phyloP scores from a whole-genome alignment of 2,888 invertebrate species.

The Nephrotoma guestfalica region DNA sequence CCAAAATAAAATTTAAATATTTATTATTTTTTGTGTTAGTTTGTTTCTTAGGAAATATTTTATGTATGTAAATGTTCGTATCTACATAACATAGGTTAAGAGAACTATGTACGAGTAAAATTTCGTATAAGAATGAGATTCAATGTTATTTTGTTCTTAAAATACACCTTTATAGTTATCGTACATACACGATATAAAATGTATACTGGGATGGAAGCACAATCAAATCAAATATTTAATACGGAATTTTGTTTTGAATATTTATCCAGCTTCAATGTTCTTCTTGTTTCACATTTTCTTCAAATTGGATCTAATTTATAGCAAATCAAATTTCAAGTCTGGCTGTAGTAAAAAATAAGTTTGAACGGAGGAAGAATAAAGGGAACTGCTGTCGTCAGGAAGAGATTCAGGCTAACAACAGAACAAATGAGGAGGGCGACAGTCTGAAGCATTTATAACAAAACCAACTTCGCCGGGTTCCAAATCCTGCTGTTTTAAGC shows the following conservation, averaged over 20 bases:
- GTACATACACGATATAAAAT: not conserved
- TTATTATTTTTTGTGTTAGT: not conserved
- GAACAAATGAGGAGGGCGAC: too few species aligned
- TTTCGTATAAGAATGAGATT: not conserved
- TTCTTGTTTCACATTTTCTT: too few species aligned
- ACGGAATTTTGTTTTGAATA: not conserved
- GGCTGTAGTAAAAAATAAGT: too few species aligned
- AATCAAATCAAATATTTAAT: not conserved
- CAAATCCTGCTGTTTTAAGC: too few species aligned
- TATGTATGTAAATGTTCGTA: not conserved
- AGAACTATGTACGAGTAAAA: not conserved
- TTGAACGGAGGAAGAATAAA: too few species aligned
- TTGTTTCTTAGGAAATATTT: not conserved
- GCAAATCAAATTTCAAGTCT: too few species aligned
- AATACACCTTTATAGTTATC: not conserved
- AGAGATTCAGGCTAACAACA: too few species aligned
- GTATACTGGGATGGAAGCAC: not conserved
- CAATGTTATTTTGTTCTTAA: not conserved
- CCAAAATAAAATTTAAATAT: not conserved
- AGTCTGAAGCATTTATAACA: too few species aligned
- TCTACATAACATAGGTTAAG: not conserved
- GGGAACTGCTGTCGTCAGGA: too few species aligned
- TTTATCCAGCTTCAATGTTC: too few species aligned
- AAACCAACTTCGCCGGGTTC: too few species aligned
- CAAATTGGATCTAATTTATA: too few species aligned